phyloP scores from a whole-genome alignment of 2,888 invertebrate genomes.

The Leptopilina myrica region DNA sequence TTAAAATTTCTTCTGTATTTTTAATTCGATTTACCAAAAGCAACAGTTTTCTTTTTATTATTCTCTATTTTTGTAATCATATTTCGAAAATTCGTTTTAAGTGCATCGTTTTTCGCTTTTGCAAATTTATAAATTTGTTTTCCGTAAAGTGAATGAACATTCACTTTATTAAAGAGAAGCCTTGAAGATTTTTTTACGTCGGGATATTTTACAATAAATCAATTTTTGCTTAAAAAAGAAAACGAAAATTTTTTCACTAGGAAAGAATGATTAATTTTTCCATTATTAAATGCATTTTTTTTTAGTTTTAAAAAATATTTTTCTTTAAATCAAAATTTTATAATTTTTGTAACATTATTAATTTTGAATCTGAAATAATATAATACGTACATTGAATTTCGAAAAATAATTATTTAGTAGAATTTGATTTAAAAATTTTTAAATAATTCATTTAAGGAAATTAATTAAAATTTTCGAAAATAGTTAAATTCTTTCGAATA shows the following conservation, averaged over 20 bases:
- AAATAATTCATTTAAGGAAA: too few species aligned
- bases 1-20: too few species aligned
- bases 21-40: neutral
- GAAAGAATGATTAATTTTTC: too few species aligned
- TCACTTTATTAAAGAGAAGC: constrained; percentile 6
- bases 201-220: neutral
- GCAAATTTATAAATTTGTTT: constrained; percentile 16
- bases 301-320: neutral
- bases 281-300: too few species aligned
- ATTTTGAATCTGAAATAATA: too few species aligned
- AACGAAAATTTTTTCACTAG: neutral
- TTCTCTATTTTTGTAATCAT: neutral
- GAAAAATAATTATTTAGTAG: too few species aligned
- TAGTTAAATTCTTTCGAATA: too few species aligned
- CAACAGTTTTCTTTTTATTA: neutral
- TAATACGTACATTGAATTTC: too few species aligned
- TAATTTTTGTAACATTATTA: too few species aligned
- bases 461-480: too few species aligned
- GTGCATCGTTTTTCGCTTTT: neutral
- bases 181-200: neutral
- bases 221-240: neutral
- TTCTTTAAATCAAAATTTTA: too few species aligned
- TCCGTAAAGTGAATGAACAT: neutral
- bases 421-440: too few species aligned
- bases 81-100: constrained; percentile 6